Percentiles rank a stretch among this genome's conserved stretches.
phyloP scores from a whole-genome alignment of 2,888 invertebrate species.

The Tiliacea citrago region DNA sequence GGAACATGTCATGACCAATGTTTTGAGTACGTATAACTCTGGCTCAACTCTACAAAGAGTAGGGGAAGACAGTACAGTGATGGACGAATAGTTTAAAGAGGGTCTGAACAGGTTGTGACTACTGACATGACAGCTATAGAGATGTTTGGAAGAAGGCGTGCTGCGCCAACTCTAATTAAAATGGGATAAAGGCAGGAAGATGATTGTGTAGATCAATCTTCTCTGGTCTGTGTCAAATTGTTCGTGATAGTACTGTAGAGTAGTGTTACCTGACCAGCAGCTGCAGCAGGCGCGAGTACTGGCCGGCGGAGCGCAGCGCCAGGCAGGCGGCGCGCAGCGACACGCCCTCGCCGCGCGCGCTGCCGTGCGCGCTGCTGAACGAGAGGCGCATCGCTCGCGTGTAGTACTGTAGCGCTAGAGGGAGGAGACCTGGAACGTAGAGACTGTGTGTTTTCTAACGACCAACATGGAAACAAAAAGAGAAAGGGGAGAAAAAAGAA shows the following conservation, averaged over 20 bases:
- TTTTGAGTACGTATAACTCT: background rate
- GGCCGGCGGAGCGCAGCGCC: constrained; percentile 91
- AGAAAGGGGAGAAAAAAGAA: too few relatives aligned
- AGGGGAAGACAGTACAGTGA: background rate
- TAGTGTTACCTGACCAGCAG: constrained; percentile 91
- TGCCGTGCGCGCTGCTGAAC: constrained; percentile 77
- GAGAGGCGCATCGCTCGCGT: constrained; percentile 80
- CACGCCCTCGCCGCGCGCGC: constrained; percentile 90
- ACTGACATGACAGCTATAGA: background rate
- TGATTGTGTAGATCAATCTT: background rate
- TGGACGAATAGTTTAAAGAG: background rate
- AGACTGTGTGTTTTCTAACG: background rate
- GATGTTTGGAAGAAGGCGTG: background rate
- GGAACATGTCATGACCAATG: too few relatives aligned
- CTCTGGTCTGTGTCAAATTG: background rate
- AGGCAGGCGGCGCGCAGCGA: constrained; percentile 91
- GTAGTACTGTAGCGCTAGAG: constrained; percentile 81
- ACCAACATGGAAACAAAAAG: background rate
- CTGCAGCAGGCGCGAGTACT: constrained; percentile 92
- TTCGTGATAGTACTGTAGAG: background rate
- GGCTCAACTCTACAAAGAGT: too few relatives aligned
- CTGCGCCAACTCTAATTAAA: background rate
- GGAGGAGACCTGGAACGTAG: constrained; percentile 76
- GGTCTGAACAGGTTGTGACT: background rate
- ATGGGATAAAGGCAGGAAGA: background rate